Percentiles rank a stretch among this genome's conserved stretches.
Conservation (phyloP, 2,113 vertebrate species). For the Suricata suricatta region DNA sequence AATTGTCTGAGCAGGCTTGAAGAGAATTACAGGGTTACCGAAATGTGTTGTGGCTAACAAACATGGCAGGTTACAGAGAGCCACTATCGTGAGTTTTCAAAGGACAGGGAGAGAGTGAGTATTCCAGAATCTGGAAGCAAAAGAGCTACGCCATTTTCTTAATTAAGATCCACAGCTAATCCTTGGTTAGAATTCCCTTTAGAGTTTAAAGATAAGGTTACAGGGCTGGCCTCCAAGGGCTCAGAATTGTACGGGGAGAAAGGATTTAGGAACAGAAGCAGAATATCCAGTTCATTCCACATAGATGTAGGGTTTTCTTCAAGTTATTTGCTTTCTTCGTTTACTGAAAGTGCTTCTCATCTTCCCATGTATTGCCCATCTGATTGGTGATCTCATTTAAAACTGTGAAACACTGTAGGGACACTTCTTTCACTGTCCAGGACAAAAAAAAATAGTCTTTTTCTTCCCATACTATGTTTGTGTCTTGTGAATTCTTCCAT, state of each 20-base stretch:
- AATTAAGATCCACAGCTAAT: background rate
- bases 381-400: background rate
- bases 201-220: background rate
- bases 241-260: background rate
- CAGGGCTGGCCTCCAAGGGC: rapidly evolving
- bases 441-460: background rate
- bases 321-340: background rate
- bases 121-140: background rate
- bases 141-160: background rate
- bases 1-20: background rate
- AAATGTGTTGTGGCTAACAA: background rate
- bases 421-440: background rate
- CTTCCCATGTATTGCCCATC: too few relatives aligned
- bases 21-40: too few relatives aligned
- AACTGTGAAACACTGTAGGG: background rate
- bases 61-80: background rate
- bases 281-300: background rate
- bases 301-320: too few relatives aligned
- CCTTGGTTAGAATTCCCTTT: background rate
- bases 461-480: background rate
- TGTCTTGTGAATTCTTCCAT: background rate
- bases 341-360: background rate
- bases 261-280: background rate
- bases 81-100: background rate
- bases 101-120: background rate